phyloP scores from a whole-genome alignment of 2,888 invertebrate genomes.

The Globia sparganii region DNA sequence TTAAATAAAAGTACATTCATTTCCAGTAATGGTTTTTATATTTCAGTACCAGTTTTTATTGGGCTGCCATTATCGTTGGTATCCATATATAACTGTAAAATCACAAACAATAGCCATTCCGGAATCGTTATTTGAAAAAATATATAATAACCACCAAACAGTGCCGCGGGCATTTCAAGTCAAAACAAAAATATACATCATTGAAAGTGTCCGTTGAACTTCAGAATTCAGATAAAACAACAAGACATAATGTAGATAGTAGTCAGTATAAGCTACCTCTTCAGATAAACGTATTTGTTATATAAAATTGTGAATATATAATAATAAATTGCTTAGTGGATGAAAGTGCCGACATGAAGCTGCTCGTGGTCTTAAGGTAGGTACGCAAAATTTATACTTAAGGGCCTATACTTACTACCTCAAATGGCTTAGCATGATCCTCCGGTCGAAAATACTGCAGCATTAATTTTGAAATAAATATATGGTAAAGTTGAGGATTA shows the following conservation, averaged over 20 bases:
- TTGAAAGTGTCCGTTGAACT: neutral
- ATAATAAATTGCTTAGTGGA: neutral
- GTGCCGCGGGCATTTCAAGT: neutral
- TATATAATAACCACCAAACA: neutral
- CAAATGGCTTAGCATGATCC: too few species aligned
- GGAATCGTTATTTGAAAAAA: neutral
- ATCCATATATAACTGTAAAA: too few species aligned
- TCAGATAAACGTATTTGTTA: conserved; percentile 24
- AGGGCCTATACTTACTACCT: too few species aligned
- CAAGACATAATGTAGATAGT: neutral
- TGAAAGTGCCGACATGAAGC: conserved; percentile 33
- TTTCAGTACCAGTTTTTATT: too few species aligned
- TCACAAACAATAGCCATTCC: neutral
- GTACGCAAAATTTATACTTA: conserved; percentile 7
- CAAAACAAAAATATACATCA: neutral
- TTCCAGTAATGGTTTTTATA: too few species aligned
- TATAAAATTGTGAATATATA: conserved; percentile 15
- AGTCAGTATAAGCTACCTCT: conserved; percentile 5
- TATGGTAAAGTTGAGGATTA: too few species aligned
- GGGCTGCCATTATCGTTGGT: neutral
- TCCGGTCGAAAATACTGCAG: too few species aligned
- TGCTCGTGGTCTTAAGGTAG: conserved; percentile 45
- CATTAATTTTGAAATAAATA: too few species aligned
- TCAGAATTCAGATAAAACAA: conserved; percentile 20
- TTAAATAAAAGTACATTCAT: too few species aligned